Evolutionary conservation across 2,113 vertebrate genomes (phyloP).

Genomic region (Pygoscelis adeliae): DNA sequence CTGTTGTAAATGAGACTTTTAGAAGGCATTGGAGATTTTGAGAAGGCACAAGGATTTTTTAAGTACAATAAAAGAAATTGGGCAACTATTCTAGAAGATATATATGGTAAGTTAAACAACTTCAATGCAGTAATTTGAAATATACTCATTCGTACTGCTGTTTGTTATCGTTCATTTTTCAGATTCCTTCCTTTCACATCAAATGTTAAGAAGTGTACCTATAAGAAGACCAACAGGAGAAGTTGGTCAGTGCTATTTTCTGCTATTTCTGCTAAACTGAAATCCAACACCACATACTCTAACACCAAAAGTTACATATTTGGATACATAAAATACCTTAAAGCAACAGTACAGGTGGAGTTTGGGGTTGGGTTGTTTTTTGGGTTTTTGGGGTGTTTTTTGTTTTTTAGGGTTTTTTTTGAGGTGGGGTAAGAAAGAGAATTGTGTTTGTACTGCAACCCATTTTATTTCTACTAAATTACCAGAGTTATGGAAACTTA

Average conservation of each 20-base stretch:
- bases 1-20: background rate
- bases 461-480: background rate
- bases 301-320: background rate
- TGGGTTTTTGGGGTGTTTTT: background rate
- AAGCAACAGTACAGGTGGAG: background rate
- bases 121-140: background rate
- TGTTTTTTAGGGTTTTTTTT: background rate
- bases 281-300: background rate
- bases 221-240: background rate
- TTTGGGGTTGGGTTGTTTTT: background rate
- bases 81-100: background rate
- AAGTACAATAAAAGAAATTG: background rate
- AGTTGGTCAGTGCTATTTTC: background rate
- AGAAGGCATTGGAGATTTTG: background rate
- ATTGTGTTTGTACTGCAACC: background rate
- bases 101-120: background rate
- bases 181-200: background rate
- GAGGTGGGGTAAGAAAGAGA: accelerated
- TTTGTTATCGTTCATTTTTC: background rate
- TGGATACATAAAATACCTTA: background rate
- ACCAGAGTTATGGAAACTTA: background rate
- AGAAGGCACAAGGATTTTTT: background rate
- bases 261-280: background rate
- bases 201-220: background rate
- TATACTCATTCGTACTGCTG: background rate